Evolutionary conservation across 92 coral and sea anemone species (phyloP), one percentile per base, ranked within the genome.

Genomic region (Epizoanthus stellaris): DNA sequence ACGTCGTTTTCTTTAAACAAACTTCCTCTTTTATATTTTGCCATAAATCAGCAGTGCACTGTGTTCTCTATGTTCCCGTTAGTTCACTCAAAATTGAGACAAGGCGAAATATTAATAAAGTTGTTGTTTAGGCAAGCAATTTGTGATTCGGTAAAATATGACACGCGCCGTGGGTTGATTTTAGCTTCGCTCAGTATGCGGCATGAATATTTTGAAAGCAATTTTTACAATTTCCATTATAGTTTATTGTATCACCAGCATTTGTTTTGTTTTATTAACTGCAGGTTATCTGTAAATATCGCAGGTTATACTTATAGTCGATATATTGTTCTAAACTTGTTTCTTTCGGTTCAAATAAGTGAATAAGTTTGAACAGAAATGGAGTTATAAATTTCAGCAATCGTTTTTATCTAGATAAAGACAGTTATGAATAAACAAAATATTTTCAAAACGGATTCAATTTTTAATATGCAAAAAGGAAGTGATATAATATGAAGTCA

Each of bases 391-490:
- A n/a, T 67, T 67, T 11, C 4, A 3, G 45, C 6, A 30, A 40
- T 68, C 73, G 39, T 16, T 5, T 34, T 30, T 1, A 7, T 68
- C 17, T 6, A 30, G 16, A 16, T 39, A 21, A 71, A 45, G 13
- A 0, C 9, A 71, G 56, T 20, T 30, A 3, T 3, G 16, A 66
- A 30, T 16, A 11, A 16, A 66, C 9, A 66, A 25, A 25, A 4
- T 75, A 30, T 45, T 40, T 64, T 79, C 14, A 9, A 52, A 52
- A 52, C 12, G 12, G 12, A 39, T 62, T 39, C 14, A 56, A 49
- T 11, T 63, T 15, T 45, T 52, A 19, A 79, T 79, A 64, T 79
- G 83, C 73, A 63, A 79, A 79, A 79, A 58, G 42, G 53, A 62
- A 64, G 15, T 21, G 25, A 20, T 15, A 43, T 62, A 79, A 45